phyloP scores from a whole-genome alignment of 2,888 invertebrate species.

The Eustalomyia histrio region DNA sequence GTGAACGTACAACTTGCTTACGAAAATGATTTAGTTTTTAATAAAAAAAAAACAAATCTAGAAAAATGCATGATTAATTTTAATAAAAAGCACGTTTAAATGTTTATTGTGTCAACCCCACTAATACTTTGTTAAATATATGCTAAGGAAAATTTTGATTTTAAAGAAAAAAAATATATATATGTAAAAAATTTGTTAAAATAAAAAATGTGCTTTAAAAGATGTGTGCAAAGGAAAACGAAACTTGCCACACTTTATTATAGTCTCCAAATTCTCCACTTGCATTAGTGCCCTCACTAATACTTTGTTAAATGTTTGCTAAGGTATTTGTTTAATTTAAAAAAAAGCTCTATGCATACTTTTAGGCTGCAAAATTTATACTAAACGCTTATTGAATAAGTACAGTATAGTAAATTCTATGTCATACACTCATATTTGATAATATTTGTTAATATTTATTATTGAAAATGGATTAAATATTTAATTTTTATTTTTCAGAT shows the following conservation, averaged over 20 bases:
- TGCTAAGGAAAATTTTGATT: not conserved
- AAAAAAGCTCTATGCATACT: slow-evolving; percentile 62
- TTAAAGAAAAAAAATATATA: slow-evolving; percentile 16
- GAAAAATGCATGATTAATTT: slow-evolving; percentile 54
- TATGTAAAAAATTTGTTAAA: too few species aligned
- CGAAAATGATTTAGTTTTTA: not conserved
- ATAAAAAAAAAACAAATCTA: not conserved
- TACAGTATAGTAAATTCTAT: slow-evolving; percentile 27
- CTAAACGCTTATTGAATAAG: slow-evolving; percentile 18
- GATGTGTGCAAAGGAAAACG: not conserved
- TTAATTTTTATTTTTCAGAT: slow-evolving; percentile 60
- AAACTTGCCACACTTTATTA: not conserved
- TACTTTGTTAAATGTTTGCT: slow-evolving; percentile 26
- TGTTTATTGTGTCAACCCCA: slow-evolving; percentile 21
- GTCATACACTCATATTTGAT: not conserved
- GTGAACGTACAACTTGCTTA: slow-evolving; percentile 39
- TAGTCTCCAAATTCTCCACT: too few species aligned
- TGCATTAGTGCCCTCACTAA: not conserved
- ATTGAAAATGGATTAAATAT: not conserved
- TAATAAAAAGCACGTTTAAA: slow-evolving; percentile 39
- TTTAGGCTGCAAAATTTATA: slow-evolving; percentile 59
- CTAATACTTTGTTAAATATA: slow-evolving; percentile 29
- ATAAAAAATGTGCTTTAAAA: too few species aligned
- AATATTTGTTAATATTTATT: not conserved
- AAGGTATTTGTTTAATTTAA: too few species aligned